Conservation (phyloP, 1,140 invertebrate species). For the Rhysida immarginata region DNA sequence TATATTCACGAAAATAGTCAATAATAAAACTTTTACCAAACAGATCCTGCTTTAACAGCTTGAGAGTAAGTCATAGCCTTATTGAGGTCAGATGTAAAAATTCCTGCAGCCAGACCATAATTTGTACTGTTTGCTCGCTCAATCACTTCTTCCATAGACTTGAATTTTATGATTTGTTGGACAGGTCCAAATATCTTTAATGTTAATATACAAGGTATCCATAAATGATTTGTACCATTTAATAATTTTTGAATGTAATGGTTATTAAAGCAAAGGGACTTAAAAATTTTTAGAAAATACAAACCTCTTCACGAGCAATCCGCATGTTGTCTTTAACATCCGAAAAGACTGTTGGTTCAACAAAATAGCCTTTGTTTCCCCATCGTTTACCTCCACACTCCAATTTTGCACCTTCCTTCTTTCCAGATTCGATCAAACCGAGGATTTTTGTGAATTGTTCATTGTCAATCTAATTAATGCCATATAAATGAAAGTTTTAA, state of each 20-base stretch:
- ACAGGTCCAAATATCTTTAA: conserved; percentile 82
- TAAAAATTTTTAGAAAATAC: neutral
- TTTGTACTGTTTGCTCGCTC: conserved; percentile 70
- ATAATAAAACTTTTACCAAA: conserved; percentile 46
- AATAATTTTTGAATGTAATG: neutral
- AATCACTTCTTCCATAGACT: conserved; percentile 72
- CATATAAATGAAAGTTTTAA: too few species aligned
- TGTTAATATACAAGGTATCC: neutral
- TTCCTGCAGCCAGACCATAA: conserved; percentile 76
- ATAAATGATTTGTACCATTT: neutral
- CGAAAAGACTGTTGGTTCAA: conserved; percentile 78
- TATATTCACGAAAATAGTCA: too few species aligned
- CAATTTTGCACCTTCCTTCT: conserved; percentile 62
- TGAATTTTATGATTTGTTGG: conserved; percentile 77
- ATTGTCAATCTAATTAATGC: conserved; percentile 54
- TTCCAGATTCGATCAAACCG: conserved; percentile 54
- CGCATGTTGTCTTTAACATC: conserved; percentile 69
- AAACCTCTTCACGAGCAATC: conserved; percentile 65
- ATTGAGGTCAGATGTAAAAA: conserved; percentile 77
- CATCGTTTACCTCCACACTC: conserved; percentile 50
- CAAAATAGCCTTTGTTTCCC: conserved; percentile 60
- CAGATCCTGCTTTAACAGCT: conserved; percentile 65
- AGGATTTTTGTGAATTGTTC: conserved; percentile 62
- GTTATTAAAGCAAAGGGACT: neutral
- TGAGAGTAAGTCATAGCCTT: conserved; percentile 59